Evolutionary conservation across 2,113 vertebrate species (phyloP).

Genomic region (Oncorhynchus keta): DNA sequence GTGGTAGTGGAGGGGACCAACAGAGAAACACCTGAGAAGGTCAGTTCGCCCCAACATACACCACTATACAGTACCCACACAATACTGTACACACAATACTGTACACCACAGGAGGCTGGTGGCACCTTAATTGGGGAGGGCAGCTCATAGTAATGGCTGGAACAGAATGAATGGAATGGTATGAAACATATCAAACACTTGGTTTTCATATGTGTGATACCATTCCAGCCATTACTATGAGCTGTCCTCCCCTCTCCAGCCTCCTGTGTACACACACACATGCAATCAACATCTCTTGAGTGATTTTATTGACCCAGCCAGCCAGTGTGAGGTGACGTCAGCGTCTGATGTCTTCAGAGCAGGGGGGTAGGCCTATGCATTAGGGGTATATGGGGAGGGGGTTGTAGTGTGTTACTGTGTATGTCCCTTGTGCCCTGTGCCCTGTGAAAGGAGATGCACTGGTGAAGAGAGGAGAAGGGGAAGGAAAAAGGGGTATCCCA

Average conservation of each 20-base stretch:
- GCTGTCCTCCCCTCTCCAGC: too few species aligned
- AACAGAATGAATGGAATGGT: too few species aligned
- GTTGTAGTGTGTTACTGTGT: neutral
- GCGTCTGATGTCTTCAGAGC: neutral
- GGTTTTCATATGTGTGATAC: too few species aligned
- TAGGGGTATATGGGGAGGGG: neutral
- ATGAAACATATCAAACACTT: too few species aligned
- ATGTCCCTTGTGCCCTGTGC: neutral
- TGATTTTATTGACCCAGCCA: neutral
- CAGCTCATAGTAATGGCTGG: too few species aligned
- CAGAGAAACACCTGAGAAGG: slow-evolving; percentile 48
- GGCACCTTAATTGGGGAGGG: too few species aligned
- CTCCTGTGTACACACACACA: neutral
- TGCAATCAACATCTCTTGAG: neutral
- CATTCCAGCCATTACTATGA: too few species aligned
- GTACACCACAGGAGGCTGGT: too few species aligned
- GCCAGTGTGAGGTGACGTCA: neutral
- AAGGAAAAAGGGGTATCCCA: too few species aligned
- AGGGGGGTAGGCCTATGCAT: neutral
- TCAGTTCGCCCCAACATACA: slow-evolving; percentile 25
- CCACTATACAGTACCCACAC: neutral
- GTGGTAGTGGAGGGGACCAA: slow-evolving; percentile 16
- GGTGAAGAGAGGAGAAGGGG: neutral
- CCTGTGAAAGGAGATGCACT: slow-evolving; percentile 7
- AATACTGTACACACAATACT: neutral